Percentiles rank a stretch among this genome's conserved stretches.
These are phyloP conservation scores for Cosmorhoe ocellata DNA, from an alignment of 2,888 invertebrate genomes.

Conservation along the genomic window DNA sequence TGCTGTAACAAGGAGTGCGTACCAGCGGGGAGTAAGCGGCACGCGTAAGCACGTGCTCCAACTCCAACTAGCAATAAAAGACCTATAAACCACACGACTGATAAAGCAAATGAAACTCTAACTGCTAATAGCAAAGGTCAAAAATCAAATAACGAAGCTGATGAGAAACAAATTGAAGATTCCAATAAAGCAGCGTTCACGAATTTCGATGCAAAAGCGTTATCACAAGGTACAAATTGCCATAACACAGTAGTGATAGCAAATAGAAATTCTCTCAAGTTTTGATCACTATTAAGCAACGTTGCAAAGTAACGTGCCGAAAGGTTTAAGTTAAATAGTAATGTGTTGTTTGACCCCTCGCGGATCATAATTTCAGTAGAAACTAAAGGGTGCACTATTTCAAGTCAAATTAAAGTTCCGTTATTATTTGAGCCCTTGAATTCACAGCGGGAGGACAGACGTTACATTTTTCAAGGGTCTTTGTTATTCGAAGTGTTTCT, in stretches of 20 bases:
- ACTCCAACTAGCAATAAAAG: slow-evolving; percentile 34
- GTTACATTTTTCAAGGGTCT: slow-evolving; percentile 42
- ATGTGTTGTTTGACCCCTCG: slow-evolving; percentile 77
- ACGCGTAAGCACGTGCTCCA: slow-evolving; percentile 77
- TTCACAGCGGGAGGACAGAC: slow-evolving; percentile 53
- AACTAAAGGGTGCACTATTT: slow-evolving; percentile 68
- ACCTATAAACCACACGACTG: slow-evolving; percentile 32
- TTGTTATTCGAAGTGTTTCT: slow-evolving; percentile 31
- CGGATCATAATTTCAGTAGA: slow-evolving; percentile 71
- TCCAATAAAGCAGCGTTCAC: slow-evolving; percentile 41
- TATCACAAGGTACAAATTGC: slow-evolving; percentile 57
- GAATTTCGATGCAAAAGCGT: slow-evolving; percentile 55
- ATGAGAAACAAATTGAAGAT: slow-evolving; percentile 46
- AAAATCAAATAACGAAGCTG: slow-evolving; percentile 27
- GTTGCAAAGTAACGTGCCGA: slow-evolving; percentile 65
- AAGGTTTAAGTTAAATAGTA: slow-evolving; percentile 68
- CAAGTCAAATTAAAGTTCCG: slow-evolving; percentile 68
- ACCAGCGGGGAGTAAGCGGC: slow-evolving; percentile 75
- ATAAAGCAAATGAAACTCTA: slow-evolving; percentile 43
- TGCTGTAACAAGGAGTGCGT: slow-evolving; percentile 79
- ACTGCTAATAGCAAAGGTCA: background rate
- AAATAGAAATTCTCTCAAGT: slow-evolving; percentile 49
- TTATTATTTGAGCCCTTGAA: slow-evolving; percentile 57
- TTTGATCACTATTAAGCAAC: slow-evolving; percentile 65
- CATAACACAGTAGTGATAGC: slow-evolving; percentile 43